A percentile compares a stretch with the other conserved stretches of the same genome.
Conservation (phyloP, 2,888 invertebrate genomes). For the Zootermopsis nevadensis region DNA sequence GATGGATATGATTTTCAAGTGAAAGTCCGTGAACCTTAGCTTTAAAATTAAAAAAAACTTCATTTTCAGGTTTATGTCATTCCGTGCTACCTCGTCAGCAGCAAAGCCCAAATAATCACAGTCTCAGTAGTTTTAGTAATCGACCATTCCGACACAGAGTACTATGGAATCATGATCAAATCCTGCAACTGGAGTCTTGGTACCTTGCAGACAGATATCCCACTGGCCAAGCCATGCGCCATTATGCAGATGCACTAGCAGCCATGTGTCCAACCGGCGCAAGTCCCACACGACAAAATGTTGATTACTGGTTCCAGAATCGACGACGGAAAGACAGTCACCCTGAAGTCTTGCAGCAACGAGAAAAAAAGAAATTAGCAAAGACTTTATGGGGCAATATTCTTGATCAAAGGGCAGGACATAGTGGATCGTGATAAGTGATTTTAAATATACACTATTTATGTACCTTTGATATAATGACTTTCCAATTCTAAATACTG, state of each 20-base stretch:
- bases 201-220: constrained; percentile 51
- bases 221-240: constrained; percentile 47
- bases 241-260: constrained; percentile 48
- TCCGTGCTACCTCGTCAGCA: constrained; percentile 8
- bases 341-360: constrained; percentile 51
- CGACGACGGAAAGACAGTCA: constrained; percentile 49
- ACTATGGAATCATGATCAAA: constrained; percentile 49
- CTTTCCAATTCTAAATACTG: background rate
- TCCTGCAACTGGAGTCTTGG: constrained; percentile 50
- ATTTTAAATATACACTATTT: background rate
- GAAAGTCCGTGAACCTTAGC: too few relatives aligned
- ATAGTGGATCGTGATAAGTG: constrained; percentile 35
- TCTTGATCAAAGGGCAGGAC: constrained; percentile 45
- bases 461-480: background rate
- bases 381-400: constrained; percentile 49
- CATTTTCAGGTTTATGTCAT: constrained; percentile 20
- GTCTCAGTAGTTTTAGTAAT: background rate
- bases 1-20: too few relatives aligned
- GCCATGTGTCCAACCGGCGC: constrained; percentile 42
- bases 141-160: constrained; percentile 50
- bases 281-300: constrained; percentile 51
- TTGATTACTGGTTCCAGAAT: constrained; percentile 53
- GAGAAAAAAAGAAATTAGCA: constrained; percentile 51
- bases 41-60: background rate
- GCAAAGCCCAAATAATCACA: constrained; percentile 3